Base-by-base conservation (phyloP, 2,888 invertebrate species). In the Agapostemon virescens region DNA sequence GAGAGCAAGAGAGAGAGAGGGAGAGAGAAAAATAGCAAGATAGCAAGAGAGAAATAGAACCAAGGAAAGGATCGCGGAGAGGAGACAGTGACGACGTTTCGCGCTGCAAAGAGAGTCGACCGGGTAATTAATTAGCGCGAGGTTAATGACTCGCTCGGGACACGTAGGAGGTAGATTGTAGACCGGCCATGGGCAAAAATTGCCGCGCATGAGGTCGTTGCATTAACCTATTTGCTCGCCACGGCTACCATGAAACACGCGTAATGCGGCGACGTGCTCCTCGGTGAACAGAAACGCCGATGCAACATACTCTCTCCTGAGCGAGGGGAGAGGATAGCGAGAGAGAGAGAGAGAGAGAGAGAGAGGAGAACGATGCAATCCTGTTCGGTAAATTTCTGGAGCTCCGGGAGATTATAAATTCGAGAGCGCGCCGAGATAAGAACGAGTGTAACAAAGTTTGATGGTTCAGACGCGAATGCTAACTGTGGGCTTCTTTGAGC, bases 191-290 rank as follows among this genome's bases (percentile, higher is more conserved):
- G 38, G 58, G 77, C 76, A 85, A 86, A 86, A 86, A 85, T 86
- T 79, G 42, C 67, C 81, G 77, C 70, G 82, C 77, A 74, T 38
- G 81, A 75, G 82, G 78, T 81, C 83, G 86, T 81, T 84, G 86
- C 85, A 83, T 85, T 85, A 86, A 84, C 86, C 84, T 77, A 84
- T 86, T 86, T 83, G 85, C 82, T 73, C 84, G 74, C 70, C 33
- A 75, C 75, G 84, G 75, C 63, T 78, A 67, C 69, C 69, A 74
- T 77, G 77, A 78, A 85, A 78, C 71, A 73, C 70, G 75, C 84
- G 77, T 79, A 81, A 77, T 67, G 73, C 77, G 69, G 45, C 63
- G 66, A 61, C 55, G 79, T 30, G 30, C 36, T 13, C 30, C 15
- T 66, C 30, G 64, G 67, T 3, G 49, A 66, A 66, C 36, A 66